A percentile compares a stretch with the other conserved stretches of the same genome.
phyloP scores from a whole-genome alignment of 2,113 vertebrate genomes.

The Naja naja region DNA sequence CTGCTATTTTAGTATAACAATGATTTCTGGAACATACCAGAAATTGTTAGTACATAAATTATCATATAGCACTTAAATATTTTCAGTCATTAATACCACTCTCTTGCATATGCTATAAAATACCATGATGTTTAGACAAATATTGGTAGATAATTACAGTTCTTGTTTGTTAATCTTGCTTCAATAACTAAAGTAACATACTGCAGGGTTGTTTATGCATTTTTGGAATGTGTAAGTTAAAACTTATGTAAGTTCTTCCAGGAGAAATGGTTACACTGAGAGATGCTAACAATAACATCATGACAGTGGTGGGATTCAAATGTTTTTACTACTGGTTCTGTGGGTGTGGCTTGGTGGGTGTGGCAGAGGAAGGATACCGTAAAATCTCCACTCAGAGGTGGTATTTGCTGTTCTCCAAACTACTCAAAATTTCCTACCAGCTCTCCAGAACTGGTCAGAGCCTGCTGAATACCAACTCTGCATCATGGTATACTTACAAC shows the following conservation, averaged over 20 bases:
- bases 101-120: neutral
- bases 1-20: neutral
- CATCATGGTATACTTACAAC: neutral
- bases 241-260: neutral
- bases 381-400: too few relatives aligned
- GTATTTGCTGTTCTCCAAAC: too few relatives aligned
- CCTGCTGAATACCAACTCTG: too few relatives aligned
- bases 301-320: too few relatives aligned
- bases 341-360: too few relatives aligned
- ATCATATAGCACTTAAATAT: neutral
- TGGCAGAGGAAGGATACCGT: too few relatives aligned
- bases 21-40: neutral
- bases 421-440: too few relatives aligned
- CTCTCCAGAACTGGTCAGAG: too few relatives aligned
- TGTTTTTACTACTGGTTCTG: too few relatives aligned
- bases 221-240: neutral
- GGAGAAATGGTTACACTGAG: neutral
- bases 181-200: neutral
- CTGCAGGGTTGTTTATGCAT: neutral
- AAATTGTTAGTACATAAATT: neutral
- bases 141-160: neutral
- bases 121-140: neutral
- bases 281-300: neutral
- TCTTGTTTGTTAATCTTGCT: neutral
- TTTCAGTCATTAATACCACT: neutral